These are phyloP conservation scores for Uromys caudimaculatus DNA, from an alignment of 2,797 vertebrate species.

Conservation along the genomic window DNA sequence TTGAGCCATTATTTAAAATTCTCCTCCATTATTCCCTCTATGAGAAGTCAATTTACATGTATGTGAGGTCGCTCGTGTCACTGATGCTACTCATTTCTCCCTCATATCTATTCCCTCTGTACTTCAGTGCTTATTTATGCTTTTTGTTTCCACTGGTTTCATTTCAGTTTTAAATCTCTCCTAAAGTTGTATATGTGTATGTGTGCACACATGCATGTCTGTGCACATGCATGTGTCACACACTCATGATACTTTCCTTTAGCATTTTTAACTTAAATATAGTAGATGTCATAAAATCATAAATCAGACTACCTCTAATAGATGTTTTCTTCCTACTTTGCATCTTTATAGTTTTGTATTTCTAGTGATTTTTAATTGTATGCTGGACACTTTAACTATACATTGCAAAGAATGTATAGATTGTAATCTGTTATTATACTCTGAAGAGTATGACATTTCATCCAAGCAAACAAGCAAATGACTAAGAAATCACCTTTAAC, in stretches of 20 bases:
- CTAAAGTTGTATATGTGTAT: background rate
- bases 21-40: background rate
- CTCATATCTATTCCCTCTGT: background rate
- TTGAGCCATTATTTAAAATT: background rate
- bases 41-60: background rate
- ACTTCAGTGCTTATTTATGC: background rate
- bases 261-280: background rate
- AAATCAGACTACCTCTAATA: background rate
- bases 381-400: background rate
- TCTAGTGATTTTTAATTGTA: conserved; percentile 39
- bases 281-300: background rate
- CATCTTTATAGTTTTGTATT: background rate
- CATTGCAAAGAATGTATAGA: background rate
- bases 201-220: background rate
- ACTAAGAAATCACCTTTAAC: background rate
- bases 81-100: background rate
- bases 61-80: background rate
- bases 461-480: conserved; percentile 2
- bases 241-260: background rate
- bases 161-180: background rate
- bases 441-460: conserved; percentile 7
- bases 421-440: background rate
- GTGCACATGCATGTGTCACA: background rate
- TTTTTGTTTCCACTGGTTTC: background rate
- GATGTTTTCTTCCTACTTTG: background rate